These are phyloP conservation scores for Rhinophrynus dorsalis DNA, from an alignment of 2,797 vertebrate species.

Conservation along the genomic window DNA sequence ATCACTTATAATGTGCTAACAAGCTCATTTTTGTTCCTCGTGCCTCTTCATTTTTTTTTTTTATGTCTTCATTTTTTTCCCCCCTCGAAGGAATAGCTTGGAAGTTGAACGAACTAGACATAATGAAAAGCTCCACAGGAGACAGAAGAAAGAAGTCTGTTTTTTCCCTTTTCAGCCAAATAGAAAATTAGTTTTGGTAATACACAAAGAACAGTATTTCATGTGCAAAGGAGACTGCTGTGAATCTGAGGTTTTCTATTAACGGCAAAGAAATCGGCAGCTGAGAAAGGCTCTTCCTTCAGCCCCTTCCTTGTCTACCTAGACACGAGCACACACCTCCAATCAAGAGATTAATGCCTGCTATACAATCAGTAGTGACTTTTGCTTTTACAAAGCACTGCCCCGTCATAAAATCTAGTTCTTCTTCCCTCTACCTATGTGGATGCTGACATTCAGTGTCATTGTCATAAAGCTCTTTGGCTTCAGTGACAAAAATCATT, in stretches of 20 bases:
- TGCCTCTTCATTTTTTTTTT: constrained; percentile 71
- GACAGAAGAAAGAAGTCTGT: constrained; percentile 84
- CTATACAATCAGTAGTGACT: not conserved
- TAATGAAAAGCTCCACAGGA: constrained; percentile 90
- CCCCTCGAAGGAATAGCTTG: constrained; percentile 78
- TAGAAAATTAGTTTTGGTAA: constrained; percentile 97
- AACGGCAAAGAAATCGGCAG: constrained; percentile 80
- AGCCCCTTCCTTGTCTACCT: constrained; percentile 4
- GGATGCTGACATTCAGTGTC: too few species aligned
- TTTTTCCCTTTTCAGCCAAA: constrained; percentile 89
- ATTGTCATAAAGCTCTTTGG: too few species aligned
- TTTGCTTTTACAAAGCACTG: too few species aligned
- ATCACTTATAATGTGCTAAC: constrained; percentile 94
- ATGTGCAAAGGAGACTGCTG: constrained; percentile 81
- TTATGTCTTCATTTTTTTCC: too few species aligned
- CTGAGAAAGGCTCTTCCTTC: constrained; percentile 43
- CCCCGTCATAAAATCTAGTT: too few species aligned
- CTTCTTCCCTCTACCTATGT: too few species aligned
- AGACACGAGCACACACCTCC: constrained; percentile 2
- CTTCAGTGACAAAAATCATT: too few species aligned
- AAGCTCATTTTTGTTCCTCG: constrained; percentile 90
- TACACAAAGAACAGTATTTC: constrained; percentile 91
- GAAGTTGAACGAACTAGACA: constrained; percentile 88
- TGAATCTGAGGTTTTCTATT: constrained; percentile 86
- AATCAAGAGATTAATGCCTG: constrained; percentile 2